Percentiles rank a stretch among this genome's conserved stretches.
Conservation (phyloP, 2,113 vertebrate genomes). For the Dissostichus mawsoni region DNA sequence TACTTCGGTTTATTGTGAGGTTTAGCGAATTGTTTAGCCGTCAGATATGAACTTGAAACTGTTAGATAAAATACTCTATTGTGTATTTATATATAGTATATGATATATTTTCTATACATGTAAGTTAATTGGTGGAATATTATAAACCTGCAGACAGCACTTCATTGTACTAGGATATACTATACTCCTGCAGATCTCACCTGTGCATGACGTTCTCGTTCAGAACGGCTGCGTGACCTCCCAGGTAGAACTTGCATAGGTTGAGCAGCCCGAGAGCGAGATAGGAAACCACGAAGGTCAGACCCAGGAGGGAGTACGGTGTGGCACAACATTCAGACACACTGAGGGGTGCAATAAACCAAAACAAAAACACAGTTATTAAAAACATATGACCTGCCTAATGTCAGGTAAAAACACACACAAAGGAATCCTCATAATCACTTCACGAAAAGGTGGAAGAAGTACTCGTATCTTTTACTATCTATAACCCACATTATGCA, state of each 20-base stretch:
- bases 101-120: too few relatives aligned
- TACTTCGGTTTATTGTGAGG: too few relatives aligned
- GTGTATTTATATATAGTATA: too few relatives aligned
- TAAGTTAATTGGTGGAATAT: too few relatives aligned
- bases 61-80: too few relatives aligned
- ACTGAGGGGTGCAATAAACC: slow-evolving; percentile 60
- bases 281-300: slow-evolving; percentile 91
- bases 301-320: slow-evolving; percentile 88
- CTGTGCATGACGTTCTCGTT: slow-evolving; percentile 91
- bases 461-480: too few relatives aligned
- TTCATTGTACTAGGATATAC: background rate
- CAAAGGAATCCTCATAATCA: background rate
- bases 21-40: too few relatives aligned
- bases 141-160: too few relatives aligned
- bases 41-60: too few relatives aligned
- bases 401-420: background rate
- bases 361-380: background rate
- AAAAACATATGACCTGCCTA: background rate
- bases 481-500: too few relatives aligned
- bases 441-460: background rate
- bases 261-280: slow-evolving; percentile 87
- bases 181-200: slow-evolving; percentile 64
- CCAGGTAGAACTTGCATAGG: slow-evolving; percentile 90
- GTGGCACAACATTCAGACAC: slow-evolving; percentile 90
- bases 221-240: slow-evolving; percentile 84